A percentile compares a stretch with the other conserved stretches of the same genome.
Conservation (phyloP, 2,797 vertebrate genomes). For the Bryconaethiops microstoma region DNA sequence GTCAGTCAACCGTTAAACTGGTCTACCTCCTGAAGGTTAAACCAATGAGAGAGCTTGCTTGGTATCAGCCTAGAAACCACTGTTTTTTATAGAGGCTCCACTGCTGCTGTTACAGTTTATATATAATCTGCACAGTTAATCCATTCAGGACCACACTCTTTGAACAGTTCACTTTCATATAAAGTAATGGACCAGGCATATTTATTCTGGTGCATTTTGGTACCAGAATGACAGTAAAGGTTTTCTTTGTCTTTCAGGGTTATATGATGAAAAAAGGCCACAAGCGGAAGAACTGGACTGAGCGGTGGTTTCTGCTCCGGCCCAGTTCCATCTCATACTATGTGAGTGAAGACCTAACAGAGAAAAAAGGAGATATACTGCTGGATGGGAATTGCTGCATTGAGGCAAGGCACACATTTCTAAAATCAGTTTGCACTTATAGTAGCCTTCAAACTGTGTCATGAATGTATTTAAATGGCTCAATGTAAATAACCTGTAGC, state of each 20-base stretch:
- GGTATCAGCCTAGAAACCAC: no score
- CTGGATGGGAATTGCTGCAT: conserved; percentile 88
- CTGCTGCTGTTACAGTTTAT: no score
- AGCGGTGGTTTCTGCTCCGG: conserved; percentile 94
- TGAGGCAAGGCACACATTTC: conserved; percentile 77
- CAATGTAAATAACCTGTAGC: no score
- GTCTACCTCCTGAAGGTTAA: no score
- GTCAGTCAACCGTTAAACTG: no score
- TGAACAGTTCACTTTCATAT: no score
- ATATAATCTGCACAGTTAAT: not conserved
- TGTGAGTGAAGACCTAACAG: conserved; percentile 88
- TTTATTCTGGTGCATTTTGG: not conserved
- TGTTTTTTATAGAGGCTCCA: no score
- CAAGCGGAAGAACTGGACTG: conserved; percentile 97
- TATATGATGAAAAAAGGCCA: conserved; percentile 98
- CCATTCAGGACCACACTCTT: not conserved
- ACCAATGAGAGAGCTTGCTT: no score
- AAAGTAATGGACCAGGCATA: not conserved
- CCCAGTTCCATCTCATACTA: conserved; percentile 90
- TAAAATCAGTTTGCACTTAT: conserved; percentile 10
- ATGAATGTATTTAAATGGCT: not conserved
- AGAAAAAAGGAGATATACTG: conserved; percentile 92
- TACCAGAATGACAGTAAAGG: not conserved
- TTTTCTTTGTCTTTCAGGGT: conserved; percentile 75
- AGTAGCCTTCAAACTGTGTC: not conserved